Evolutionary conservation across 2,113 vertebrate genomes (phyloP).

Genomic region (Stegostoma tigrinum): DNA sequence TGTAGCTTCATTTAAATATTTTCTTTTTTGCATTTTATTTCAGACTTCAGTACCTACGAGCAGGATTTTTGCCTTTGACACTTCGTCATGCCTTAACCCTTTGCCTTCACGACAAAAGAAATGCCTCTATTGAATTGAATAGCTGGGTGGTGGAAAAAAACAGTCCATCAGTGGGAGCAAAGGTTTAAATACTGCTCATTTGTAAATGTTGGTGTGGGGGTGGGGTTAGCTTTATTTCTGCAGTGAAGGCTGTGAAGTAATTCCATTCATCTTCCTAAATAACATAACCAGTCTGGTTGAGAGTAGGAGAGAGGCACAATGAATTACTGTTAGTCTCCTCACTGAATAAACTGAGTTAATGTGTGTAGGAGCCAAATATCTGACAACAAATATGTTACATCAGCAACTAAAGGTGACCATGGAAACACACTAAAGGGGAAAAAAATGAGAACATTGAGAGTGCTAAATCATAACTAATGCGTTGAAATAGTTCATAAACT

Average conservation of each 20-base stretch:
- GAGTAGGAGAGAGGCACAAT: slow-evolving; percentile 29
- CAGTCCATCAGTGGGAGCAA: slow-evolving; percentile 28
- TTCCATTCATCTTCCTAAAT: slow-evolving; percentile 35
- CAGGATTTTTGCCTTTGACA: slow-evolving; percentile 31
- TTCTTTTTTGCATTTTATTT: slow-evolving; percentile 19
- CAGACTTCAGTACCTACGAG: neutral
- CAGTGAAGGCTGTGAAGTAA: slow-evolving; percentile 32
- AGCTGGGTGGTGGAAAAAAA: slow-evolving; percentile 30
- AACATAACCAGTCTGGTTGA: slow-evolving; percentile 32
- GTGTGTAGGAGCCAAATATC: slow-evolving; percentile 18
- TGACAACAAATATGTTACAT: slow-evolving; percentile 34
- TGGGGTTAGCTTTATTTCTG: slow-evolving; percentile 21
- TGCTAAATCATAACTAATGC: slow-evolving; percentile 6
- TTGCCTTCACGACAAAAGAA: slow-evolving; percentile 19
- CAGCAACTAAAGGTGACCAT: slow-evolving; percentile 23
- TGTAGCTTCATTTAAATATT: slow-evolving; percentile 20
- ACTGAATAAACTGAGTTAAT: slow-evolving; percentile 32
- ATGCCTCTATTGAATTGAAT: slow-evolving; percentile 28
- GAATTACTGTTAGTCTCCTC: slow-evolving; percentile 34
- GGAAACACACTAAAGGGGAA: neutral
- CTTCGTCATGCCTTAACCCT: slow-evolving; percentile 27
- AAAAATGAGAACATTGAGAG: neutral
- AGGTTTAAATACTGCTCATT: slow-evolving; percentile 37
- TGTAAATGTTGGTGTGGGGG: slow-evolving; percentile 35
- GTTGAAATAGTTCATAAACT: slow-evolving; percentile 19